These are phyloP conservation scores for Zaprionus tsacasi DNA, from an alignment of 1,140 invertebrate species.

Conservation along the genomic window DNA sequence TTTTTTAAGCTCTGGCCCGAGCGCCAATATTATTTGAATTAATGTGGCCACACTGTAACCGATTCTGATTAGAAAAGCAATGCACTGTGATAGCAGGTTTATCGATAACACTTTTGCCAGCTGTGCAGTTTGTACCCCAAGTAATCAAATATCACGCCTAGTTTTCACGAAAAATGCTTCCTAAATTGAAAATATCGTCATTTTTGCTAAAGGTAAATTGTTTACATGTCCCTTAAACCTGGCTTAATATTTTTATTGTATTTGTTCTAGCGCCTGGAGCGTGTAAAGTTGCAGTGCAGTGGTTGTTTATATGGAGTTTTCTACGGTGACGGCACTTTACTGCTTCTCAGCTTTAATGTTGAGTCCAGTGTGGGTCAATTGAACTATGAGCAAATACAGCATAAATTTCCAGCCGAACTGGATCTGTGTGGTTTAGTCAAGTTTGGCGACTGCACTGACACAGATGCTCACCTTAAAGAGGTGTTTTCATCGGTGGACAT, in stretches of 20 bases:
- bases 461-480: conserved; percentile 86
- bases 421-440: conserved; percentile 90
- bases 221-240: not conserved
- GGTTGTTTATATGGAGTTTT: conserved; percentile 91
- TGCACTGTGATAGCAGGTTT: conserved; percentile 24
- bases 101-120: conserved; percentile 70
- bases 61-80: conserved; percentile 18
- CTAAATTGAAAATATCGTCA: conserved; percentile 84
- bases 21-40: not conserved
- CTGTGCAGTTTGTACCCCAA: conserved; percentile 66
- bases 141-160: conserved; percentile 29
- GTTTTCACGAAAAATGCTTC: conserved; percentile 78
- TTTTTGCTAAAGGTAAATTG: conserved; percentile 83
- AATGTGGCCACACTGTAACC: conserved; percentile 29
- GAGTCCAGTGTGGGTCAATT: conserved; percentile 86
- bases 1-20: too few relatives aligned
- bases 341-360: conserved; percentile 88
- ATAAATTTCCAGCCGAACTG: conserved; percentile 89
- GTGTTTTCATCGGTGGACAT: conserved; percentile 90
- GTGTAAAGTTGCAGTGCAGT: conserved; percentile 86
- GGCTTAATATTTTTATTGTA: not conserved
- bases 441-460: conserved; percentile 86
- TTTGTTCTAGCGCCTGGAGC: conserved; percentile 85
- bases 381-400: conserved; percentile 86
- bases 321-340: conserved; percentile 87